Base-by-base conservation (phyloP, 2,797 vertebrate species). In the Mormyrops boulengeri region DNA sequence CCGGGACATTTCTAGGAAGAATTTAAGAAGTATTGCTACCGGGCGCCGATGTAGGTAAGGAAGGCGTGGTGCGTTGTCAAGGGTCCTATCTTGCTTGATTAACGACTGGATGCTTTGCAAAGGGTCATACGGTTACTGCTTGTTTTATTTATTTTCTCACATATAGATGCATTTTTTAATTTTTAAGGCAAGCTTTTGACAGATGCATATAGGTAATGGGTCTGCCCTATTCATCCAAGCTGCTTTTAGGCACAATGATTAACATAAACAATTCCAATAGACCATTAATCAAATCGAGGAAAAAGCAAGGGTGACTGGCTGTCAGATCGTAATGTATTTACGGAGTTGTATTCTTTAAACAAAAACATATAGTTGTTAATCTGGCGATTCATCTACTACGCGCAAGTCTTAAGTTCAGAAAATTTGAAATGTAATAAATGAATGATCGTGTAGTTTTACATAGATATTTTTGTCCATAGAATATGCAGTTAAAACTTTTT, bases 241-340 rank as follows among this genome's bases (percentile, higher is more conserved):
- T 12, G 41, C 89, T 90, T 90, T 88, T 88, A 91, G 90, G 92
- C 92, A 89, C 92, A 93, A 92, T 89, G 91, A 90, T 92, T 91
- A 92, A 92, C 90, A 89, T 88, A 86, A 88, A 89, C 82, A 85
- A 90, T 91, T 91, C 88, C 80, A 91, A 90, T 86, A 88, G 88
- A 91, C 82, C 89, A 62, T 93, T 93, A 89, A 91, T 93, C 92
- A 92, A 93, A 91, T 89, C 53, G 30, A 62, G 80, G 84, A 90
- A 66, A 89, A 69, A 89, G 93, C 91, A 91, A 89, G 90, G 89
- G 89, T 90, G 91, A 88, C 89, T 86, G 44, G 3, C 80, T 89
- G 91, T 91, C 90, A 89, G 52, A 91, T 90, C 90, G 87, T 90
- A 90, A 88, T 86, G 89, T 91, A 90, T 92, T 85, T 92, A 90